Evolutionary conservation across 2,797 vertebrate genomes (phyloP).

Genomic region (Ibycter americanus): DNA sequence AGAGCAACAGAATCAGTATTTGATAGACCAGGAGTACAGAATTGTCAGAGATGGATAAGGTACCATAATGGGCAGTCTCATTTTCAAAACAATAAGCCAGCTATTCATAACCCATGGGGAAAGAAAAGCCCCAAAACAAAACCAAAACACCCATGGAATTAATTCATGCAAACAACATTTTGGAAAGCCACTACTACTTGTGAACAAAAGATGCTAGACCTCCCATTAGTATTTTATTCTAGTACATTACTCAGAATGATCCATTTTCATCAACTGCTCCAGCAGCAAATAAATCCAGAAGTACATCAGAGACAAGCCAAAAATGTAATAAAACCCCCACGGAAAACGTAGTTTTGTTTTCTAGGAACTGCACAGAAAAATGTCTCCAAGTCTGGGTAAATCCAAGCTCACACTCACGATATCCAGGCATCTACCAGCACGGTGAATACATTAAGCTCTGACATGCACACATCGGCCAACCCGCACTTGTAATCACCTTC

Average conservation of each 20-base stretch:
- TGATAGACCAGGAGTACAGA: not conserved
- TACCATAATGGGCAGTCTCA: constrained; percentile 3
- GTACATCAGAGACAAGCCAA: not conserved
- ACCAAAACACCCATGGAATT: not conserved
- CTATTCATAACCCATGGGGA: not conserved
- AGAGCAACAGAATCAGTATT: constrained; percentile 24
- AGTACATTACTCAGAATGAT: not conserved
- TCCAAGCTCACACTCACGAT: not conserved
- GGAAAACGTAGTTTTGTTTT: not conserved
- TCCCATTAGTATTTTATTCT: not conserved
- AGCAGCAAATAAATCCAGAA: not conserved
- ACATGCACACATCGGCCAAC: not conserved
- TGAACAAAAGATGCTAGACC: not conserved
- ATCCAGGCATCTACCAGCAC: not conserved
- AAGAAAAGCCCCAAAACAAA: not conserved
- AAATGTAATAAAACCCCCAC: not conserved
- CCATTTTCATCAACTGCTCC: not conserved
- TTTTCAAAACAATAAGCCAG: constrained; percentile 20
- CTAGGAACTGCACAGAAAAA: not conserved
- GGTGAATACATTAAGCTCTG: not conserved
- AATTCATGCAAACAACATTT: not conserved
- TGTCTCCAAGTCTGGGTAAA: not conserved
- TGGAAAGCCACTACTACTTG: not conserved
- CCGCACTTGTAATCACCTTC: not conserved
- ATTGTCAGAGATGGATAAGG: not conserved